Base-by-base conservation (phyloP, 1,140 invertebrate genomes). In the Dolichoris vasculosae region DNA sequence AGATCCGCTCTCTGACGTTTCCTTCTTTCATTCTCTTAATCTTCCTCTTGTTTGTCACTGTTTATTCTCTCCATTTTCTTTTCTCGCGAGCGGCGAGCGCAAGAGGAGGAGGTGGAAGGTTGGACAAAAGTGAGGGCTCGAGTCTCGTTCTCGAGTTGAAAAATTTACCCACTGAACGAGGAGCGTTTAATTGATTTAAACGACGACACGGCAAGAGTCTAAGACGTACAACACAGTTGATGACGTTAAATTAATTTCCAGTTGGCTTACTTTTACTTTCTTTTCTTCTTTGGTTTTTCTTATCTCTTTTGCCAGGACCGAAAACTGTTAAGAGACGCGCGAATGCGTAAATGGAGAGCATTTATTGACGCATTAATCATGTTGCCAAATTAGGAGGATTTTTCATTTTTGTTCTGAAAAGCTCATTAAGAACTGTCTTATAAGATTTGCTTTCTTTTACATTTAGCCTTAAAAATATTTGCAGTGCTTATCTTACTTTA, bases 1-100 rank as follows among this genome's bases (percentile, higher is more conserved):
- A 59, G 55, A 2, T 26, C 23, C 23, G 69, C 84, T 81, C 55
- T 43, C 84, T 43, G 78, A 76, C 84, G n/a, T 79, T 83, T 82
- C 73, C 85, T 86, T 35, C 85, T 83, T 86, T 86, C 85, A 69
- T 83, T 86, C 85, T 86, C 81, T 86, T 86, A 86, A 86, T 86
- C 85, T 86, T 86, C 81, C 81, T 83, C 85, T 86, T 86, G 75
- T 86, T 86, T 83, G 85, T 79, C 85, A 64, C 85, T 83, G 64
- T 83, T 83, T 86, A 86, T 86, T 83, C 83, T 83, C 67, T 48
- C 46, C 35, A 26, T 30, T 51, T 51, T 75, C 38, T 71, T 46
- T 43, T 79, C 32, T 71, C 48, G 59, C 38, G 32, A 32, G 55
- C 20, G 2, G 13, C 2, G 15, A 46, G 11, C 3, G 15, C n/a